Conservation (phyloP, 2,797 vertebrate species). For the Centropyge bicolor region DNA sequence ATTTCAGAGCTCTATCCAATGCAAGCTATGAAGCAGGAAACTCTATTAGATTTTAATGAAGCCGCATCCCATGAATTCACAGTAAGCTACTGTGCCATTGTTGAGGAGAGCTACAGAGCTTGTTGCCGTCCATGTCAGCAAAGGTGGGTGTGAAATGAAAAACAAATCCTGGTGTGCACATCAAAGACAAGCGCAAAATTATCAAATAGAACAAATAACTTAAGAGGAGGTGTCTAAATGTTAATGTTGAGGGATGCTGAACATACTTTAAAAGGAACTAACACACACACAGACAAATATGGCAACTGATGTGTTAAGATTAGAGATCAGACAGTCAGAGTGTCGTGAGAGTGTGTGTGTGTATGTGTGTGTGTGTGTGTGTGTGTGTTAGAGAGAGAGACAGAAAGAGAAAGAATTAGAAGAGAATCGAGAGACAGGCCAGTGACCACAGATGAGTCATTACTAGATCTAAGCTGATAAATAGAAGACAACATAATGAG, state of each 20-base stretch:
- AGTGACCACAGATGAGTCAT: conserved; percentile 54
- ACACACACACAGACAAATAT: not conserved
- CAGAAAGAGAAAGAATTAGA: conserved; percentile 17
- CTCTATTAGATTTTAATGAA: conserved; percentile 34
- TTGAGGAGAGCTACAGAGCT: conserved; percentile 9
- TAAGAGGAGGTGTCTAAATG: not conserved
- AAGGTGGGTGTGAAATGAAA: not conserved
- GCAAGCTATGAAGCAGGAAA: conserved; percentile 23
- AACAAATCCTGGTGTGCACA: not conserved
- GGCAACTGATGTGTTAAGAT: conserved; percentile 23
- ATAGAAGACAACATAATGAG: conserved; percentile 40
- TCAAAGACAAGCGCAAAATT: not conserved
- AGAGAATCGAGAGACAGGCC: conserved; percentile 15
- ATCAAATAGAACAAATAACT: conserved; percentile 12
- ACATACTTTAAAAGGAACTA: not conserved
- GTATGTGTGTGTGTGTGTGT: not conserved
- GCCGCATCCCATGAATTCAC: conserved; percentile 13
- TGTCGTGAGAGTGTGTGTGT: not conserved
- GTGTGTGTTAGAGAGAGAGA: conserved; percentile 9
- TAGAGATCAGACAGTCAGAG: conserved; percentile 40
- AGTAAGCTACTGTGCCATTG: conserved; percentile 3
- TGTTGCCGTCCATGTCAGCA: not conserved
- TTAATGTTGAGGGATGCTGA: not conserved
- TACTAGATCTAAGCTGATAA: conserved; percentile 41
- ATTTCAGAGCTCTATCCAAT: conserved; percentile 2